Evolutionary conservation across 2,888 invertebrate species (phyloP), one percentile per base, ranked within the genome.

Genomic region (Tenthredo mesomela): DNA sequence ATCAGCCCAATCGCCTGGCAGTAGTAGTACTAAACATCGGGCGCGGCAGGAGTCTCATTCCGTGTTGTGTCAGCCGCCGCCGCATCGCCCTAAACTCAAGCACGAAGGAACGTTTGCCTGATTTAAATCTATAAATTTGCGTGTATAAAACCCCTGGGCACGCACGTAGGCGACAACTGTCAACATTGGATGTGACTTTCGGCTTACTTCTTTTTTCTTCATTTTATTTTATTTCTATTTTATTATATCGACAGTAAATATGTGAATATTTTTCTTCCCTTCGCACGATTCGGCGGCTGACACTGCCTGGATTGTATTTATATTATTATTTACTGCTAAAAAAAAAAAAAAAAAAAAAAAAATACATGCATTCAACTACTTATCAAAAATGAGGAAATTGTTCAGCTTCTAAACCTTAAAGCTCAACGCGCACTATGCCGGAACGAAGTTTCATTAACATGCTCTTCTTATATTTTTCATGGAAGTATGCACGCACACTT

Each of bases 61-160:
- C 75, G 47, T 47, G 75, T 75, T 75, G 75, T 47, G 75, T 75
- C 75, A 75, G 75, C 75, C 75, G 47, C 70, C 47, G 47, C 75
- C 73, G 73, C 25, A 43, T 73, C 73, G 43, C 73, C 21, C 40
- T 73, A 43, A 73, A 47, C 70, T 37, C 18, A 37, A 70, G 70
- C 70, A 70, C 70, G 70, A 70, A 70, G 47, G 47, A 47, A 75
- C 47, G 47, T 75, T 75, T 25, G 25, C 43, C 75, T 75, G 75
- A 43, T 75, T 75, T 75, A n/a, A 43, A 75, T 75, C 75, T 43
- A 43, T 75, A 43, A 73, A 73, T 43, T 77, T n/a, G 25, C 77
- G 54, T 54, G 77, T 54, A 77, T 9, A 54, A 25, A 77, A 77
- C 54, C 50, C n/a, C 15, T 2, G 15, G 12, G n/a, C 54, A 33